Conservation (phyloP, 2,888 invertebrate genomes). For the Eurytoma californica region DNA sequence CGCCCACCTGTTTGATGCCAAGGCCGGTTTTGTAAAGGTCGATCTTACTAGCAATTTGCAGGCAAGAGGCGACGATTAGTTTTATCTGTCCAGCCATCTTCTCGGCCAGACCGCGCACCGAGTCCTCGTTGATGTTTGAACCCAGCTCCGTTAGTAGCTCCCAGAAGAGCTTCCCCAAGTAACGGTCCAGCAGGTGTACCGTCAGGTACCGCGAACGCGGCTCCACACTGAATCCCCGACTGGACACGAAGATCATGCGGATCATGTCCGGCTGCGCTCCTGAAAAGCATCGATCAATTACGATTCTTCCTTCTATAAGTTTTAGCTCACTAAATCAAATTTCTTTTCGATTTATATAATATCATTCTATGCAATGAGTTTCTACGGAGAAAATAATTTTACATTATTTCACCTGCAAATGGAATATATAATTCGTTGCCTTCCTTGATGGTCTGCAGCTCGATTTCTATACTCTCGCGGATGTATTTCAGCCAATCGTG, state of each 20-base stretch:
- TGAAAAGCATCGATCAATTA: slow-evolving; percentile 44
- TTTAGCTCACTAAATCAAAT: too few species aligned
- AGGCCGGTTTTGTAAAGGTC: slow-evolving; percentile 45
- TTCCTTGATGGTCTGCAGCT: slow-evolving; percentile 58
- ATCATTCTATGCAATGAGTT: too few species aligned
- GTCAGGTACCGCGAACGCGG: slow-evolving; percentile 66
- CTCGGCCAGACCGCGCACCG: slow-evolving; percentile 37
- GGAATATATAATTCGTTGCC: slow-evolving; percentile 63
- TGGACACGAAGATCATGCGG: slow-evolving; percentile 64
- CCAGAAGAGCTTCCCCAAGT: slow-evolving; percentile 58
- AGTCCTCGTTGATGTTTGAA: neutral
- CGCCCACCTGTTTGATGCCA: slow-evolving; percentile 38
- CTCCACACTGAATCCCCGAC: slow-evolving; percentile 62
- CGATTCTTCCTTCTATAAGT: too few species aligned
- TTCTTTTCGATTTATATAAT: too few species aligned
- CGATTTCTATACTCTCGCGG: slow-evolving; percentile 57
- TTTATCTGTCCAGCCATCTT: slow-evolving; percentile 62
- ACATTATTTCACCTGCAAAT: slow-evolving; percentile 62
- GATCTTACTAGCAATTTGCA: slow-evolving; percentile 71
- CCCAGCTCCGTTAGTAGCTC: slow-evolving; percentile 7
- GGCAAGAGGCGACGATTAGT: slow-evolving; percentile 66
- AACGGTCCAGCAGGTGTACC: slow-evolving; percentile 68
- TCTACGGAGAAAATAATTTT: neutral
- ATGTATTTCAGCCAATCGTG: slow-evolving; percentile 66
- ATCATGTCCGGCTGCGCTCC: slow-evolving; percentile 64